Base-by-base conservation (phyloP, 2,888 invertebrate species). In the Lucinisca nassula region DNA sequence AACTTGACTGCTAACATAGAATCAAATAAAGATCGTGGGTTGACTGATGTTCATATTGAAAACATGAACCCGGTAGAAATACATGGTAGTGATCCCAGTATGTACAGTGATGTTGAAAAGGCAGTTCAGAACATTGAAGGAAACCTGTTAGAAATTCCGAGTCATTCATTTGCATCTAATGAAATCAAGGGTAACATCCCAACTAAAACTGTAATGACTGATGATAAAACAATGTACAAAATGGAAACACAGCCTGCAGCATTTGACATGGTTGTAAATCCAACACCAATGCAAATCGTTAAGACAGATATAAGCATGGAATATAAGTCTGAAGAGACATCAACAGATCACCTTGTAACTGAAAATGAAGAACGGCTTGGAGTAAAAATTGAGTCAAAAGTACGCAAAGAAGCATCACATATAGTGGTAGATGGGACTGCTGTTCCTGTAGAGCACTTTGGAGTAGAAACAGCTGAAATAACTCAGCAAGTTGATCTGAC, bases 401-500 rank as follows among this genome's bases (percentile, higher is more conserved):
- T 14, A 21, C 12, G 4, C 4, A n/a, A 8, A 17, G 55, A n/a
- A n/a, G 21, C 30, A 27, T 67, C 67, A 35, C 35, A 72, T 30
- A 40, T 58, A 45, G 82, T 86, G 21, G 77, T 88, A 32, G 90
- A 90, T 86, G 90, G 90, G 17, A 90, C 90, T 17, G 61, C 75
- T 21, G 85, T 90, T 70, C 79, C 84, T 61, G 82, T 75, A 79
- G 87, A 85, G 27, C 81, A 85, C 49, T 89, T 89, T 58, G 86
- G 77, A 32, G 82, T 70, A 12, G 77, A 72, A 40, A 17, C 10
- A 35, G 35, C 30, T 67, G 35, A 67, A 17, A 35, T 17, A 10
- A 30, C 61, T 30, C 10, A 8, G 4, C 30, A 61, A 27, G 4
- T 58, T 8, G 58, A 58, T 27, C 58, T 2, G 2, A 27, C 58